Evolutionary conservation across 2,888 invertebrate genomes (phyloP), one percentile per base, ranked within the genome.

Genomic region (Calliopum simillimum): DNA sequence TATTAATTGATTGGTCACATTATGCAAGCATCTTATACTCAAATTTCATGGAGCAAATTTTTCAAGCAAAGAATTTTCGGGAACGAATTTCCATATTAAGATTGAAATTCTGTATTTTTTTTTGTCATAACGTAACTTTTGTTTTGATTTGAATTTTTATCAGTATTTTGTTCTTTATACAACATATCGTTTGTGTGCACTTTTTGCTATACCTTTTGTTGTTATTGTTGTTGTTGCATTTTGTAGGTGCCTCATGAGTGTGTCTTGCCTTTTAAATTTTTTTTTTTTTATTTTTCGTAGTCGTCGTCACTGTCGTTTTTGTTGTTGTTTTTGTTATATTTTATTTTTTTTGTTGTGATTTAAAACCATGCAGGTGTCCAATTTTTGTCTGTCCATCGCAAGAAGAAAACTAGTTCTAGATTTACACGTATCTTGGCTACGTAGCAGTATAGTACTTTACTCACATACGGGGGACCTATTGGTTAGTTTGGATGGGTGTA

Each of bases 291-390:
- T 73, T 64, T 69, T 70, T 71, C 68, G 53, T 67, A 72, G 43
- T 19, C 13, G 33, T 13, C 61, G 46, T 33, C 33, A 33, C 53
- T 46, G 65, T 55, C 21, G 25, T 33, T 51, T n/a, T 33, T 47
- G 16, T 49, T 23, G 44, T 55, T 46, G 43, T 44, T 69, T 19
- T 71, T 61, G 21, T 53, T 71, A 65, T 64, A 25, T 68, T 56
- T 68, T 5, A 47, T 70, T 47, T 59, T 49, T 63, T 41, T 69
- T 72, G 68, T 70, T 70, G 59, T 69, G 16, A 70, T 70, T 73
- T 64, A 61, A 73, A 70, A 73, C 59, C 65, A 56, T 73, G 72
- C 72, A 73, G 72, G 72, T 73, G 72, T 73, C 70, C 72, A 73
- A 70, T 62, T 43, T 49, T 47, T 66, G 56, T 66, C 63, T 51